Evolutionary conservation across 2,797 vertebrate species (phyloP).

Genomic region (Carduelis carduelis): DNA sequence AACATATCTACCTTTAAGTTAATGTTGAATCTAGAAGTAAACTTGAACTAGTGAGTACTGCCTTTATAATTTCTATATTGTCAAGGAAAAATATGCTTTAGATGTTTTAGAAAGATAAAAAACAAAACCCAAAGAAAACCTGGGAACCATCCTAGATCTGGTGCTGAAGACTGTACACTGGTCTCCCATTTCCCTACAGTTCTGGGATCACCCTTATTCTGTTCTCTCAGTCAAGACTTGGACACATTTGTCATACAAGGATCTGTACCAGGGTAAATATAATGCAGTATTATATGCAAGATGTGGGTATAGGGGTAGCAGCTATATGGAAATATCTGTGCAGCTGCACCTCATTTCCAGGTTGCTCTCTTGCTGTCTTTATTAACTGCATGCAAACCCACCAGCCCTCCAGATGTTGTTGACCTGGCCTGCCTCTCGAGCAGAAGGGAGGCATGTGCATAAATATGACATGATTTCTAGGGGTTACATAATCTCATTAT

Average conservation of each 20-base stretch:
- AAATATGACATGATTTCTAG: neutral
- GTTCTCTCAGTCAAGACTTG: neutral
- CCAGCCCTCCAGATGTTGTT: neutral
- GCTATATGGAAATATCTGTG: neutral
- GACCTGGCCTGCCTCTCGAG: fast-evolving
- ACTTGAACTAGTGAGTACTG: neutral
- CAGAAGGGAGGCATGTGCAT: neutral
- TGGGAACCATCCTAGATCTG: neutral
- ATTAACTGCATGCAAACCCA: neutral
- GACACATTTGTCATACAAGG: fast-evolving
- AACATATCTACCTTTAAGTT: neutral
- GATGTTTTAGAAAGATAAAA: neutral
- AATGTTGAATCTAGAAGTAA: neutral
- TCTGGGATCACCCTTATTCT: neutral
- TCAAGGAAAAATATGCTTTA: neutral
- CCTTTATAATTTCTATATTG: neutral
- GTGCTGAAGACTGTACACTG: neutral
- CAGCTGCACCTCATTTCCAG: neutral
- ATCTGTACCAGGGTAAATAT: neutral
- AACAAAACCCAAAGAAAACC: neutral
- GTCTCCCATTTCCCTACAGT: neutral
- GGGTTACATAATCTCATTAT: neutral
- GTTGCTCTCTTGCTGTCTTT: neutral
- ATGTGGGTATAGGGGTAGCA: neutral
- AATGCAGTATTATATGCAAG: neutral